Conservation (phyloP, 2,888 invertebrate species). For the Trisateles emortualis region DNA sequence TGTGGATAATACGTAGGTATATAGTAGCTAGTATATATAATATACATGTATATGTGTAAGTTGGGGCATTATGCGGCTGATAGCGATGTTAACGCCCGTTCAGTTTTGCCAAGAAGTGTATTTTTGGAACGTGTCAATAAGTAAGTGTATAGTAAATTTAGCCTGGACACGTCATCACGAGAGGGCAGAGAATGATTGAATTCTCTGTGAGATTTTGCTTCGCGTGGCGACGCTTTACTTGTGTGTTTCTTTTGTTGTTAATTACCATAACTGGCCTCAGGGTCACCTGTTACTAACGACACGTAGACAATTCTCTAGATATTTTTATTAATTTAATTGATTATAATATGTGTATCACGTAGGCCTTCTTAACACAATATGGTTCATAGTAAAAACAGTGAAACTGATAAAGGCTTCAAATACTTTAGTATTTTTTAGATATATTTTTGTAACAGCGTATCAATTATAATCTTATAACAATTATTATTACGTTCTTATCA, state of each 20-base stretch:
- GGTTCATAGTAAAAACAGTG: no score
- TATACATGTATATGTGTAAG: constrained; percentile 55
- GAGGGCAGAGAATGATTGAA: constrained; percentile 75
- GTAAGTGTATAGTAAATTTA: constrained; percentile 85
- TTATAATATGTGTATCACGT: not conserved
- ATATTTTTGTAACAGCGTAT: no score
- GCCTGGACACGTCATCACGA: constrained; percentile 78
- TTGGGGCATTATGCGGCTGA: constrained; percentile 81
- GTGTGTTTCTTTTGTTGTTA: constrained; percentile 48
- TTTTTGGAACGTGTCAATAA: constrained; percentile 87
- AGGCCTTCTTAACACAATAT: no score
- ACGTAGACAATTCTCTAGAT: constrained; percentile 27
- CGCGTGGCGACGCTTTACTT: constrained; percentile 44
- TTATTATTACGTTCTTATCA: no score
- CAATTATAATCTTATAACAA: no score
- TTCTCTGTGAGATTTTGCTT: constrained; percentile 58
- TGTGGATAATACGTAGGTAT: constrained; percentile 51
- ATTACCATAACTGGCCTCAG: constrained; percentile 45
- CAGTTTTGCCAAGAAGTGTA: constrained; percentile 85
- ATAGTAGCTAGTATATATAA: constrained; percentile 26
- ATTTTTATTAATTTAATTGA: constrained; percentile 14
- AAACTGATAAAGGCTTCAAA: no score
- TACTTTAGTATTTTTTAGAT: no score
- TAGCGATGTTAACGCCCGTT: constrained; percentile 86
- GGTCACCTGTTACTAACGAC: constrained; percentile 44